phyloP scores from a whole-genome alignment of 2,888 invertebrate species.

The Meiosimyza platycephala region DNA sequence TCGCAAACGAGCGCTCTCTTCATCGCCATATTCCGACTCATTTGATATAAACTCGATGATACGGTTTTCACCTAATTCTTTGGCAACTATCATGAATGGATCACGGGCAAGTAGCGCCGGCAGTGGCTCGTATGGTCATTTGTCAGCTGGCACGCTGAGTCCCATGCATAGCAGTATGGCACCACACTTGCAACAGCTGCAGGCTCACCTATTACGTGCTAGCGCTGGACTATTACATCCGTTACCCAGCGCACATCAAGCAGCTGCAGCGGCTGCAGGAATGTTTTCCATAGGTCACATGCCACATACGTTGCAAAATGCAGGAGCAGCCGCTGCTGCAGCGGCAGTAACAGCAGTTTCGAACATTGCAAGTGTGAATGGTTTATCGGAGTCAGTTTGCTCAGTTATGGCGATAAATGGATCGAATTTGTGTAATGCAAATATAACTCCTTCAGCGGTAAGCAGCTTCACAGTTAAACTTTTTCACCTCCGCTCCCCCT shows the following conservation, averaged over 20 bases:
- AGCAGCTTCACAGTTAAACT: too few relatives aligned
- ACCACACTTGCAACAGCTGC: conserved; percentile 78
- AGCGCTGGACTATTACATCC: conserved; percentile 65
- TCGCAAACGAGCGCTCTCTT: conserved; percentile 92
- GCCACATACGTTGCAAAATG: conserved; percentile 44
- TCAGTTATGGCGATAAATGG: too few relatives aligned
- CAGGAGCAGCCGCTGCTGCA: conserved; percentile 18
- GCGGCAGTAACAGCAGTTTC: conserved; percentile 2
- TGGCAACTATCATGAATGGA: conserved; percentile 84
- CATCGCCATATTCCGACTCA: conserved; percentile 94
- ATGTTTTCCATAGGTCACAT: conserved; percentile 63
- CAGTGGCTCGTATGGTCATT: conserved; percentile 96
- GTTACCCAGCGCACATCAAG: conserved; percentile 58
- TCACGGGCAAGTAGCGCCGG: conserved; percentile 82
- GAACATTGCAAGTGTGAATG: not conserved
- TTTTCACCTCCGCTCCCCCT: too few relatives aligned
- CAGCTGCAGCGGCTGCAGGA: conserved; percentile 51
- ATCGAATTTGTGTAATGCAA: too few relatives aligned
- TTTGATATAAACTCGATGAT: conserved; percentile 97
- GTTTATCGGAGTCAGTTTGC: not conserved
- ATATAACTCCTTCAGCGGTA: too few relatives aligned
- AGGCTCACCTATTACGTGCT: conserved; percentile 82
- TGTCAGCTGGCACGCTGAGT: conserved; percentile 93
- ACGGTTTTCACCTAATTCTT: conserved; percentile 91
- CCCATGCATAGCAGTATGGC: conserved; percentile 76